Percentiles rank a stretch among this genome's conserved stretches.
These are phyloP conservation scores for Sapayoa aenigma DNA, from an alignment of 2,113 vertebrate species.

Conservation along the genomic window DNA sequence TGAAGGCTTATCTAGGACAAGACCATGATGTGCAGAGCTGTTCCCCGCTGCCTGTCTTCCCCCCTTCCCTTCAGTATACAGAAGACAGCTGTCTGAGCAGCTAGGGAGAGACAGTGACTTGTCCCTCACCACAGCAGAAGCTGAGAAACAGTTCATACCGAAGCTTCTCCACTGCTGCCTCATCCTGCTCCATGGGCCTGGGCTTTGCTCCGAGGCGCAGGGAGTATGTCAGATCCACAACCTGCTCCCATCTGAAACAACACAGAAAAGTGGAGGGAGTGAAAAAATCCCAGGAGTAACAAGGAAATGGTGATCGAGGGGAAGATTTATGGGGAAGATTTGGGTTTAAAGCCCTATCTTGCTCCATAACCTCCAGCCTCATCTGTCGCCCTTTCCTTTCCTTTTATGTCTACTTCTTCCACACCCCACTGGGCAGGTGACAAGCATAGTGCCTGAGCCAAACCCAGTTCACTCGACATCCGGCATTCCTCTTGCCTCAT, in stretches of 20 bases:
- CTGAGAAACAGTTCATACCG: constrained; percentile 74
- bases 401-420: neutral
- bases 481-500: neutral
- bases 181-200: constrained; percentile 81
- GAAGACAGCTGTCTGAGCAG: neutral
- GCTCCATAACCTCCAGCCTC: neutral
- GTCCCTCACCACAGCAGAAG: neutral
- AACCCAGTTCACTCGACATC: neutral
- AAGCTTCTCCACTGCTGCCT: constrained; percentile 85
- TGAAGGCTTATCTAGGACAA: neutral
- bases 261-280: neutral
- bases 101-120: neutral
- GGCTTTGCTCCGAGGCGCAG: constrained; percentile 85
- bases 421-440: neutral
- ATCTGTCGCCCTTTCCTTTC: rapidly evolving
- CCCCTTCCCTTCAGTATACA: neutral
- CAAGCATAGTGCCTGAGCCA: neutral
- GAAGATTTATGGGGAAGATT: neutral
- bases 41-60: neutral
- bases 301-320: neutral
- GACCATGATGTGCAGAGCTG: neutral
- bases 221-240: constrained; percentile 88
- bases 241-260: constrained; percentile 88
- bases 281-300: neutral
- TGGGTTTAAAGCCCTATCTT: neutral